phyloP scores from a whole-genome alignment of 2,797 vertebrate genomes.

The Pipistrellus nathusii region DNA sequence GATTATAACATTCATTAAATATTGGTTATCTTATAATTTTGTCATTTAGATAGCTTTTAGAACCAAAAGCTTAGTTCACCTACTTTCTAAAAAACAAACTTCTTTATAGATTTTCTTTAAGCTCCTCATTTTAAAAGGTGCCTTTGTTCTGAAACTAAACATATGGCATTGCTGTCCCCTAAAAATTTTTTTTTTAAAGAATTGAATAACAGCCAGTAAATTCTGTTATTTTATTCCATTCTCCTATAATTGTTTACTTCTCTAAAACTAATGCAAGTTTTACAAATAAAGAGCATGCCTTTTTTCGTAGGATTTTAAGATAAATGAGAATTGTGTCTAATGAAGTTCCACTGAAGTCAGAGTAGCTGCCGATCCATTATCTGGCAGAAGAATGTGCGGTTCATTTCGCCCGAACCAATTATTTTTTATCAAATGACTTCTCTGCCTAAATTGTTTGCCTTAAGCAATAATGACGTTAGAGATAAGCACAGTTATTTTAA shows the following conservation, averaged over 20 bases:
- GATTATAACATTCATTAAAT: constrained; percentile 49
- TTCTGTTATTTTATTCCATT: constrained; percentile 51
- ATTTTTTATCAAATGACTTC: constrained; percentile 80
- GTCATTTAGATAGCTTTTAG: constrained; percentile 41
- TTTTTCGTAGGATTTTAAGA: constrained; percentile 56
- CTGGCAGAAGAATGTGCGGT: constrained; percentile 70
- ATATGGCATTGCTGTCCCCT: constrained; percentile 42
- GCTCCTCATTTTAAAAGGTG: constrained; percentile 62
- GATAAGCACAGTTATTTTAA: constrained; percentile 55
- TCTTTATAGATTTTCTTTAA: constrained; percentile 66
- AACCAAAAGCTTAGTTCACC: constrained; percentile 40
- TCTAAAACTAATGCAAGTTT: constrained; percentile 59
- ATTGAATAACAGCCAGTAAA: constrained; percentile 41
- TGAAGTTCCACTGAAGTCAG: constrained; percentile 51
- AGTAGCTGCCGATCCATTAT: constrained; percentile 52
- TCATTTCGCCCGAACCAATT: constrained; percentile 69
- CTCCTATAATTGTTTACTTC: constrained; percentile 9
- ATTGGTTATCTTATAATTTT: constrained; percentile 45
- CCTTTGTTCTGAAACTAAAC: constrained; percentile 72
- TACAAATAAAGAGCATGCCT: not conserved
- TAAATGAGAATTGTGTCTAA: constrained; percentile 61
- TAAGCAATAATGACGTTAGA: constrained; percentile 68
- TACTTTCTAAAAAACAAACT: constrained; percentile 51
- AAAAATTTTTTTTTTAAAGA: not conserved
- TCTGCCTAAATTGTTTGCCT: constrained; percentile 73